These are phyloP conservation scores for Arothron firmamentum DNA, from an alignment of 2,113 vertebrate species.

Conservation along the genomic window DNA sequence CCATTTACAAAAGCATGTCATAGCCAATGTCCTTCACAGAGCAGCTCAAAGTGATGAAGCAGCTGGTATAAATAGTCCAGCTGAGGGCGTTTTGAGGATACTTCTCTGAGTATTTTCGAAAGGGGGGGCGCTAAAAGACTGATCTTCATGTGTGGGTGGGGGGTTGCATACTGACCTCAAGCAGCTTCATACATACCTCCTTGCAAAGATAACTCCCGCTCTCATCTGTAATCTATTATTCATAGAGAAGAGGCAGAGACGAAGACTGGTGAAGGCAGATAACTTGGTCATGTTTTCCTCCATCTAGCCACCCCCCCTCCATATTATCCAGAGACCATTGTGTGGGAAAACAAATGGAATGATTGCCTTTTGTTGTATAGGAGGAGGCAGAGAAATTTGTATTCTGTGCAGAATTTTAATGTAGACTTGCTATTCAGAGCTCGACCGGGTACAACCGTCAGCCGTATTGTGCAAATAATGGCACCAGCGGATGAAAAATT, in stretches of 20 bases:
- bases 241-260: slow-evolving; percentile 59
- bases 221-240: slow-evolving; percentile 77
- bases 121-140: slow-evolving; percentile 15
- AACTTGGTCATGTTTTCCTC: slow-evolving; percentile 43
- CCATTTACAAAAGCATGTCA: slow-evolving; percentile 29
- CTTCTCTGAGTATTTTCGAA: slow-evolving; percentile 22
- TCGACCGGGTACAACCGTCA: slow-evolving; percentile 31
- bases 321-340: slow-evolving; percentile 65
- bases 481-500: slow-evolving; percentile 59
- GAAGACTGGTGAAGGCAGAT: slow-evolving; percentile 63
- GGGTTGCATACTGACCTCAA: slow-evolving; percentile 51
- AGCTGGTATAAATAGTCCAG: slow-evolving; percentile 30
- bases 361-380: slow-evolving; percentile 65
- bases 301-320: slow-evolving; percentile 20
- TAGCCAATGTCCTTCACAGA: slow-evolving; percentile 35
- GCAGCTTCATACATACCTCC: slow-evolving; percentile 46
- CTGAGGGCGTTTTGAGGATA: slow-evolving; percentile 30
- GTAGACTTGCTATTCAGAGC: slow-evolving; percentile 58
- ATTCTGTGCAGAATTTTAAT: slow-evolving; percentile 59
- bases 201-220: slow-evolving; percentile 54
- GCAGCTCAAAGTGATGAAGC: slow-evolving; percentile 25
- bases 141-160: slow-evolving; percentile 21
- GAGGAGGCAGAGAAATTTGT: slow-evolving; percentile 25
- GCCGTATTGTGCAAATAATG: slow-evolving; percentile 61
- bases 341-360: slow-evolving; percentile 65